Evolutionary conservation across 2,888 invertebrate species (phyloP), one percentile per base, ranked within the genome.

Genomic region (Apamea sordens): DNA sequence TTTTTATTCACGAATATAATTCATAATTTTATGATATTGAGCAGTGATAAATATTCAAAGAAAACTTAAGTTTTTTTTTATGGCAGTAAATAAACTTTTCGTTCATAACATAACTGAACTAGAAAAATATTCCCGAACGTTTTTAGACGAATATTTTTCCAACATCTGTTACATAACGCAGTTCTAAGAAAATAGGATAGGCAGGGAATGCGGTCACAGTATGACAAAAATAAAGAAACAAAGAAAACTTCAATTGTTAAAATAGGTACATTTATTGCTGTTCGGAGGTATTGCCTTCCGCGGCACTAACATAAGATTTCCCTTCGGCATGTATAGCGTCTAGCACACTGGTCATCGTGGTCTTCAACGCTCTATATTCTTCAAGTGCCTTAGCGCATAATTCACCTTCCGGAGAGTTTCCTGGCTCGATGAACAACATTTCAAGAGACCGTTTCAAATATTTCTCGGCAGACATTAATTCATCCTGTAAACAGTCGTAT

Each of bases 371-470:
- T 89, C 97, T 97, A 77, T 98, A 95, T 88, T 98, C 98, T 79
- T 97, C 97, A 32, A 98, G 92, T n/a, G 98, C 98, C 85, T 97
- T 97, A 74, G 97, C 97, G 10, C 98, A 97, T 47, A 98, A 92
- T 89, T 97, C 96, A 0, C 98, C 98, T 93, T 98, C 98, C 0
- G 98, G 98, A 32, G 98, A 98, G 56, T 97, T 97, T 0, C 97
- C 94, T 0, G 98, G 98, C 92, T 98, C 98, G 81, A 98, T 97
- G 36, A 98, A 95, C 21, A 98, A 93, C 97, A 98, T 98, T 86
- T 97, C 97, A 53, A 98, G 92, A 0, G 98, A 96, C 83, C 97
- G 97, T 87, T 97, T 98, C 41, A 98, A 93, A 89, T 97, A 95
- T 78, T 92, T 93, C 89, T 98, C 98, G 0, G 98, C 97, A 85